Conservation (phyloP, 2,113 vertebrate species). For the Zeus faber region DNA sequence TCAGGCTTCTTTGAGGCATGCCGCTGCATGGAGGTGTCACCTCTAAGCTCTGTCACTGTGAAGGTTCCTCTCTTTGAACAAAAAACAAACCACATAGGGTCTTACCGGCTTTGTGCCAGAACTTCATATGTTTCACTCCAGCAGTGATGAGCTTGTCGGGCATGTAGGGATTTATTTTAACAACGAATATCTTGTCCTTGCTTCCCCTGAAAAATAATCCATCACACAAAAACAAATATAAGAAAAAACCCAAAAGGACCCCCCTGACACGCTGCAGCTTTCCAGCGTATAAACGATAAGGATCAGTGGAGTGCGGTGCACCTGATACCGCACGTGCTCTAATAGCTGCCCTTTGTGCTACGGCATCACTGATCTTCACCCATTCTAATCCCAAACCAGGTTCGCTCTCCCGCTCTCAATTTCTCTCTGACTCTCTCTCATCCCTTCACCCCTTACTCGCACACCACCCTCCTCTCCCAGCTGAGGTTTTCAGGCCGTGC, state of each 20-base stretch:
- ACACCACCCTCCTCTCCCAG: slow-evolving; percentile 19
- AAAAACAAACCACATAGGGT: neutral
- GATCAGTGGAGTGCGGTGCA: too few relatives aligned
- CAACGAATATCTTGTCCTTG: slow-evolving; percentile 98
- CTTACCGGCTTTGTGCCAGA: slow-evolving; percentile 97
- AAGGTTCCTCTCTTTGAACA: neutral
- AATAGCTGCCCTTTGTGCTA: slow-evolving; percentile 13
- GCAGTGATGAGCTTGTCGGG: slow-evolving; percentile 96
- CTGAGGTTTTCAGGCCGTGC: slow-evolving; percentile 21
- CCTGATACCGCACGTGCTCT: too few relatives aligned
- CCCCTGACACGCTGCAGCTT: too few relatives aligned
- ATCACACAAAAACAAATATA: slow-evolving; percentile 15
- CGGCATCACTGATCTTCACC: neutral
- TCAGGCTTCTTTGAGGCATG: too few relatives aligned
- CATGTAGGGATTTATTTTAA: slow-evolving; percentile 95
- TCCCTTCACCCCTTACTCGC: slow-evolving; percentile 1
- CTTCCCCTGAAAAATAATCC: slow-evolving; percentile 84
- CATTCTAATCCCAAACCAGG: neutral
- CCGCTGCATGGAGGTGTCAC: too few relatives aligned
- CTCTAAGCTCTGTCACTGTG: too few relatives aligned
- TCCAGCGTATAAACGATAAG: too few relatives aligned
- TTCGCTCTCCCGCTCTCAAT: neutral
- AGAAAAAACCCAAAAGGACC: too few relatives aligned
- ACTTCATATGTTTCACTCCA: slow-evolving; percentile 96
- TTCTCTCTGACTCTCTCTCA: neutral